Conservation (phyloP, 2,113 vertebrate species). For the Onychostoma macrolepis region DNA sequence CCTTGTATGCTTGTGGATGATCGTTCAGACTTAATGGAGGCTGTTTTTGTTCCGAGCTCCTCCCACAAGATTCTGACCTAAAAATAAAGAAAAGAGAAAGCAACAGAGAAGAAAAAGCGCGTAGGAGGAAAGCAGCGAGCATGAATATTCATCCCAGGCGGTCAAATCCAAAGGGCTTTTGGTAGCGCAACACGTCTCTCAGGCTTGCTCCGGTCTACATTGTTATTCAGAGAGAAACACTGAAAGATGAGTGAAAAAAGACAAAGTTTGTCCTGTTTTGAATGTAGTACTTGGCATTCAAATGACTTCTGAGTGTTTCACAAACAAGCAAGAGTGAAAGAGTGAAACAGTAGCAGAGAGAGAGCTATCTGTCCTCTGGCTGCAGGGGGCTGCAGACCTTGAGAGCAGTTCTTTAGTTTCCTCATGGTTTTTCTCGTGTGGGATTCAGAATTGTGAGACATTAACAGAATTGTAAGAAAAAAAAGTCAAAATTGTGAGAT, state of each 20-base stretch:
- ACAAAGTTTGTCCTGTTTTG: slow-evolving; percentile 17
- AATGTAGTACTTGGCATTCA: slow-evolving; percentile 29
- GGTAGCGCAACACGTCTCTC: slow-evolving; percentile 30
- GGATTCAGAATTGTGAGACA: no score
- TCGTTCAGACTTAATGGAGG: slow-evolving; percentile 21
- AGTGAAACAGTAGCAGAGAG: slow-evolving; percentile 4
- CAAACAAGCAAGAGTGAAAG: slow-evolving; percentile 10
- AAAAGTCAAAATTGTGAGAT: no score
- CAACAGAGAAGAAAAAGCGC: background rate
- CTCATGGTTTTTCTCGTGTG: background rate
- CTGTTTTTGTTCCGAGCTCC: background rate
- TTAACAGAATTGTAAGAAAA: no score
- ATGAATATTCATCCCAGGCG: slow-evolving; percentile 43
- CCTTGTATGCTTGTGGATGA: background rate
- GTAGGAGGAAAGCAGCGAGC: background rate
- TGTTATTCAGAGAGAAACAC: slow-evolving; percentile 38
- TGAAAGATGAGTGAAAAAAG: background rate
- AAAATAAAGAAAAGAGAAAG: slow-evolving; percentile 15
- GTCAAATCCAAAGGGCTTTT: slow-evolving; percentile 47
- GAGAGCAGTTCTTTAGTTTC: background rate
- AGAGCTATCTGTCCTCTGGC: slow-evolving; percentile 15
- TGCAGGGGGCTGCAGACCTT: slow-evolving; percentile 27
- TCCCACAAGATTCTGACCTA: background rate
- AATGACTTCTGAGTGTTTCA: slow-evolving; percentile 43
- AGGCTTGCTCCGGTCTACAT: slow-evolving; percentile 16